Conservation (phyloP, 2,113 vertebrate species). For the Numida meleagris region DNA sequence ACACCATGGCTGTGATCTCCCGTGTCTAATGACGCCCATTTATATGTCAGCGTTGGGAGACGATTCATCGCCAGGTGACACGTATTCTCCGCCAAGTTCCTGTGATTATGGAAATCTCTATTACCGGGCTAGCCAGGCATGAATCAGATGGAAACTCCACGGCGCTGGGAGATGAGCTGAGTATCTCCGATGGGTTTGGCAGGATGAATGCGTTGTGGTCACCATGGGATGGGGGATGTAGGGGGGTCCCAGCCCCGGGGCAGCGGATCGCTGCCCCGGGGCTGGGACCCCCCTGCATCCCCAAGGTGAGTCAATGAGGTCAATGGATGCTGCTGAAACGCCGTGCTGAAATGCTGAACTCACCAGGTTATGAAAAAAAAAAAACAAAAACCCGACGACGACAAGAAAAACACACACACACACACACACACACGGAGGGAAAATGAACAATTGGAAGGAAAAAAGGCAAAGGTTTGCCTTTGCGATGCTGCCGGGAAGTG, state of each 20-base stretch:
- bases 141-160: neutral
- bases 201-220: neutral
- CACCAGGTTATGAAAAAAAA: neutral
- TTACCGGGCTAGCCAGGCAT: neutral
- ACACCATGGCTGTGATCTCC: neutral
- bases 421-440: neutral
- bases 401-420: no score
- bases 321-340: neutral
- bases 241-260: neutral
- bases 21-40: neutral
- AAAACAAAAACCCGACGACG: no score
- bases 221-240: accelerated
- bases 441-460: neutral
- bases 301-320: neutral
- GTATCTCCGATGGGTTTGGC: neutral
- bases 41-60: accelerated
- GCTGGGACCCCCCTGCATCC: neutral
- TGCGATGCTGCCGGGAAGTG: neutral
- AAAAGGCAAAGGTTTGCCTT: neutral
- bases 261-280: neutral
- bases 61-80: neutral
- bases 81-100: neutral
- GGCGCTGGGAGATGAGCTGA: neutral
- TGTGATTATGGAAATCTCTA: neutral
- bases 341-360: neutral